Conservation (phyloP, 1,140 invertebrate species). For the Geopemphigus sp. region DNA sequence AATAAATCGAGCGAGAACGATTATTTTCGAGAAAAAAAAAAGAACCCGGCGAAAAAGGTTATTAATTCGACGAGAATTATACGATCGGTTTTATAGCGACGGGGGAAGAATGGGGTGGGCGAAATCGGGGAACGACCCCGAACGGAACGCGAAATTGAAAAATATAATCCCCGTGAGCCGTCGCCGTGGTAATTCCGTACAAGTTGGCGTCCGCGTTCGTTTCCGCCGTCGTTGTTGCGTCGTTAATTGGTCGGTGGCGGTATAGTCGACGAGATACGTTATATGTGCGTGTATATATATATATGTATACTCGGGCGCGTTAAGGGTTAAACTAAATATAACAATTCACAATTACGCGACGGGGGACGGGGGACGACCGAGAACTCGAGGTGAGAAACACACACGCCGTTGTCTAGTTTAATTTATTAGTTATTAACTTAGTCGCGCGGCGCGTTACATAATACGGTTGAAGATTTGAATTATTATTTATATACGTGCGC, state of each 20-base stretch:
- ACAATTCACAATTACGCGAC: slow-evolving; percentile 15
- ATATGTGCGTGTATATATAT: too few relatives aligned
- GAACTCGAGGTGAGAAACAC: slow-evolving; percentile 12
- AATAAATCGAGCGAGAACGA: too few relatives aligned
- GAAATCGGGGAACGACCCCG: too few relatives aligned
- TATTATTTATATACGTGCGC: neutral
- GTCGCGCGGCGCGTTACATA: neutral
- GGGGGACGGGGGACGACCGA: neutral
- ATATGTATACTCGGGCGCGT: slow-evolving; percentile 16
- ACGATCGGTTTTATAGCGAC: too few relatives aligned
- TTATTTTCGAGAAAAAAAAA: too few relatives aligned
- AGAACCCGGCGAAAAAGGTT: neutral
- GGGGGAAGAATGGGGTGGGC: too few relatives aligned
- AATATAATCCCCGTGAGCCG: neutral
- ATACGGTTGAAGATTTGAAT: neutral
- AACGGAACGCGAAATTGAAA: neutral
- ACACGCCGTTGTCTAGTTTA: slow-evolving; percentile 8
- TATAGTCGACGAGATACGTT: too few relatives aligned
- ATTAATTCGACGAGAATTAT: neutral
- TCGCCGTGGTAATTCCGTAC: too few relatives aligned
- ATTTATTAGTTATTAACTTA: slow-evolving; percentile 41
- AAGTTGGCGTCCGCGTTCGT: slow-evolving; percentile 10
- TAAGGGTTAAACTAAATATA: slow-evolving; percentile 25
- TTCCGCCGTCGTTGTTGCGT: neutral
- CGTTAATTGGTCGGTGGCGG: slow-evolving; percentile 12